These are phyloP conservation scores for Sebastes hubbsi DNA, from an alignment of 2,797 vertebrate genomes.

Conservation along the genomic window DNA sequence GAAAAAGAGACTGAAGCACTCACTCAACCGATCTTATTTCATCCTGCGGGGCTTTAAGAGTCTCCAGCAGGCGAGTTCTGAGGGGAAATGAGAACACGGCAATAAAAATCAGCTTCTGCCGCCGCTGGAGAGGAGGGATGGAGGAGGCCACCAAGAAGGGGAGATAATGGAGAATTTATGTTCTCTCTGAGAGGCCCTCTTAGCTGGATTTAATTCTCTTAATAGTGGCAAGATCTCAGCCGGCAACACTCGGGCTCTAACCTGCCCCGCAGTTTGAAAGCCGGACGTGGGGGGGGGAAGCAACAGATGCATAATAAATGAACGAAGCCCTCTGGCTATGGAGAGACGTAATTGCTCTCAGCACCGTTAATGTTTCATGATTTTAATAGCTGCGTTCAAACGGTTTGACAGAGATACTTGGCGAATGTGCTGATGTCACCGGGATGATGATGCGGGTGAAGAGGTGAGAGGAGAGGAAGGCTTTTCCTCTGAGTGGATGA, in stretches of 20 bases:
- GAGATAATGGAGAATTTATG: slow-evolving; percentile 79
- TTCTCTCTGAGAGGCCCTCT: slow-evolving; percentile 70
- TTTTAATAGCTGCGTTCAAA: slow-evolving; percentile 73
- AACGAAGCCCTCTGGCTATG: slow-evolving; percentile 66
- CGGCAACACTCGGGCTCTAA: slow-evolving; percentile 63
- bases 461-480: slow-evolving; percentile 21
- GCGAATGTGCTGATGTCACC: slow-evolving; percentile 56
- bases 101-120: slow-evolving; percentile 53
- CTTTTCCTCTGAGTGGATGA: slow-evolving; percentile 12
- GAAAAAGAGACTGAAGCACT: slow-evolving; percentile 10
- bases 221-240: slow-evolving; percentile 70
- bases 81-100: slow-evolving; percentile 48
- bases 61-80: slow-evolving; percentile 43
- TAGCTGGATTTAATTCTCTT: slow-evolving; percentile 77
- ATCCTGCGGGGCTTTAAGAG: slow-evolving; percentile 46
- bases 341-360: slow-evolving; percentile 72
- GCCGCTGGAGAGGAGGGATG: slow-evolving; percentile 48
- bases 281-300: slow-evolving; percentile 37
- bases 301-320: slow-evolving; percentile 78
- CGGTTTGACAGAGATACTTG: slow-evolving; percentile 44
- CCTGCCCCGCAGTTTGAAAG: slow-evolving; percentile 66
- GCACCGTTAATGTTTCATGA: slow-evolving; percentile 78
- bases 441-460: slow-evolving; percentile 14
- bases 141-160: slow-evolving; percentile 62
- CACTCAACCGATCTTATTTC: slow-evolving; percentile 45